Percentiles rank a stretch among this genome's conserved stretches.
These are phyloP conservation scores for Hanleya hanleyi DNA, from an alignment of 2,888 invertebrate genomes.

Conservation along the genomic window DNA sequence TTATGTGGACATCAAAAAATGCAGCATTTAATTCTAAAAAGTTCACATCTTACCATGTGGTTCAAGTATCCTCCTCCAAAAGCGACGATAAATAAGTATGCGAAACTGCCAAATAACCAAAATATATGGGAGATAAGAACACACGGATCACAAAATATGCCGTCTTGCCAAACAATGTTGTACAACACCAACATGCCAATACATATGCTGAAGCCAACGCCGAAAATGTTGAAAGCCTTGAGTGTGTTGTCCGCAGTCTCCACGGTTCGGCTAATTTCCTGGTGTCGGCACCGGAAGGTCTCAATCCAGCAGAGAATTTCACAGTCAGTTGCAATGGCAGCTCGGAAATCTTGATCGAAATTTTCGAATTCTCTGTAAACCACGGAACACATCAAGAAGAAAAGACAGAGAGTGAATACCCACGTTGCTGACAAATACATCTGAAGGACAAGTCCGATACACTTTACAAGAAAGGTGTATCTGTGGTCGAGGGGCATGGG, in stretches of 20 bases:
- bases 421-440: no score
- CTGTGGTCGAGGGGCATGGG: no score
- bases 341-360: neutral
- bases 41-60: neutral
- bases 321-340: neutral
- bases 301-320: neutral
- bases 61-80: slow-evolving; percentile 1
- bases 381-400: no score
- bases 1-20: no score
- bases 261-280: neutral
- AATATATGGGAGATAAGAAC: neutral
- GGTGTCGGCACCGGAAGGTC: neutral
- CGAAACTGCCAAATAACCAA: neutral
- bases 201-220: neutral
- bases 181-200: neutral
- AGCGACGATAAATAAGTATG: neutral
- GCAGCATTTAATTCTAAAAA: no score
- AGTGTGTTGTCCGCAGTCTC: neutral
- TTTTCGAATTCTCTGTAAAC: no score
- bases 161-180: neutral
- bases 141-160: neutral
- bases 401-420: no score
- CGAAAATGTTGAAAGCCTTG: neutral
- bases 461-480: no score
- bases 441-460: no score